A percentile compares a stretch with the other conserved stretches of the same genome.
These are phyloP conservation scores for Cromileptes altivelis DNA, from an alignment of 2,113 vertebrate genomes.

Conservation along the genomic window DNA sequence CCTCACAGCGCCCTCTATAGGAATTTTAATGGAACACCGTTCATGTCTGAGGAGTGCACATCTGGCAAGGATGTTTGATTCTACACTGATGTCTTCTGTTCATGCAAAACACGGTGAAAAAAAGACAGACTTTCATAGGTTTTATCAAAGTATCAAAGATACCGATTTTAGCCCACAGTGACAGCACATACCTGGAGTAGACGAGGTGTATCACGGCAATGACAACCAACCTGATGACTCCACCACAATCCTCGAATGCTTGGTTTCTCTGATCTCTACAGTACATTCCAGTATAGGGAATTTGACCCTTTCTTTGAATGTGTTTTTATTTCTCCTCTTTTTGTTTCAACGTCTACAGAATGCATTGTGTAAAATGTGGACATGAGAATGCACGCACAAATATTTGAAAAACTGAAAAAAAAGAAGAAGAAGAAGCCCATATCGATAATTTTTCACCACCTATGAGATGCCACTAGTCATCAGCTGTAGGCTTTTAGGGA, in stretches of 20 bases:
- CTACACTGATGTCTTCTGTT: constrained; percentile 64
- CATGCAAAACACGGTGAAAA: constrained; percentile 38
- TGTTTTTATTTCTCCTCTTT: constrained; percentile 78
- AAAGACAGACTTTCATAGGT: constrained; percentile 74
- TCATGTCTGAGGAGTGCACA: constrained; percentile 63
- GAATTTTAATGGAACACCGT: constrained; percentile 23
- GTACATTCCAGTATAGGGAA: constrained; percentile 89
- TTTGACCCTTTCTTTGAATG: constrained; percentile 84
- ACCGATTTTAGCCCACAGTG: constrained; percentile 37
- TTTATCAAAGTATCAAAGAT: constrained; percentile 78
- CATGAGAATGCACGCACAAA: constrained; percentile 80
- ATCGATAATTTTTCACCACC: constrained; percentile 68
- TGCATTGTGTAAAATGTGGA: constrained; percentile 84
- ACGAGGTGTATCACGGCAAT: constrained; percentile 59
- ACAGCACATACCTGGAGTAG: constrained; percentile 51
- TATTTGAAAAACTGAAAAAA: constrained; percentile 55
- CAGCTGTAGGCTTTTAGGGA: constrained; percentile 69
- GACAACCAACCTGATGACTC: constrained; percentile 64
- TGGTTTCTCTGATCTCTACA: constrained; percentile 85
- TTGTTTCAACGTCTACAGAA: constrained; percentile 79
- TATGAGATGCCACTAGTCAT: constrained; percentile 89
- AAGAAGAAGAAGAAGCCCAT: constrained; percentile 57
- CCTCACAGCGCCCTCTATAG: constrained; percentile 63
- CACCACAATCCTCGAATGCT: constrained; percentile 75
- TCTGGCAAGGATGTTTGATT: constrained; percentile 73